These are phyloP conservation scores for Antidorcas marsupialis DNA, from an alignment of 2,113 vertebrate genomes.

Conservation along the genomic window DNA sequence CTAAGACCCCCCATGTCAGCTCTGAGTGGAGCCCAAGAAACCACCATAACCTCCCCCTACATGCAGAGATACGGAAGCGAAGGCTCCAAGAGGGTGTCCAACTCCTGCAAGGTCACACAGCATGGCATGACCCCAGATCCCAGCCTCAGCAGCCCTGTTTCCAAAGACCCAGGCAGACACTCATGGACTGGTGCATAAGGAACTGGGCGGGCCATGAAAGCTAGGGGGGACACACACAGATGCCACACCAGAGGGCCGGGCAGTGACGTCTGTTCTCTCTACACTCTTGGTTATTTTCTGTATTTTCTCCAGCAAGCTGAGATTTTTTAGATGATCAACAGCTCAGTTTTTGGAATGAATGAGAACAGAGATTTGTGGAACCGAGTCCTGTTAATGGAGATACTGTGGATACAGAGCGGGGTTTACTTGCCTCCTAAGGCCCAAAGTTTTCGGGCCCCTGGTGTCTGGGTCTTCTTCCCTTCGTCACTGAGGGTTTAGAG, in stretches of 20 bases:
- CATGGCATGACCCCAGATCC: background rate
- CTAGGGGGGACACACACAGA: background rate
- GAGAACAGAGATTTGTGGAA: background rate
- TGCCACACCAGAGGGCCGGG: background rate
- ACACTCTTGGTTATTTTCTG: background rate
- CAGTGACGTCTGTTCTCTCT: background rate
- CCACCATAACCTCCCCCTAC: background rate
- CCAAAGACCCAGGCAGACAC: background rate
- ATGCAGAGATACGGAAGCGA: background rate
- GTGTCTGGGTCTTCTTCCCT: background rate
- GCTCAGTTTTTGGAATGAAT: constrained; percentile 33
- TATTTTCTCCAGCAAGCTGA: background rate
- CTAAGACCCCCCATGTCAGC: background rate
- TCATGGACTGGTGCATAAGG: background rate
- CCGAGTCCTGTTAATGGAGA: background rate
- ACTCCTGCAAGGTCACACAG: background rate
- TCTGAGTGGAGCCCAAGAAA: background rate
- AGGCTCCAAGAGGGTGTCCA: background rate
- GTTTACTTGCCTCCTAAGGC: background rate
- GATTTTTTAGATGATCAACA: background rate
- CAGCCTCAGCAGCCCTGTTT: background rate
- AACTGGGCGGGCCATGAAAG: background rate
- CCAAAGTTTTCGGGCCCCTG: background rate
- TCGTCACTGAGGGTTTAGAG: background rate
- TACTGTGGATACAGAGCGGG: background rate